Conservation (phyloP, 1,140 invertebrate genomes). For the Hestina assimilis region DNA sequence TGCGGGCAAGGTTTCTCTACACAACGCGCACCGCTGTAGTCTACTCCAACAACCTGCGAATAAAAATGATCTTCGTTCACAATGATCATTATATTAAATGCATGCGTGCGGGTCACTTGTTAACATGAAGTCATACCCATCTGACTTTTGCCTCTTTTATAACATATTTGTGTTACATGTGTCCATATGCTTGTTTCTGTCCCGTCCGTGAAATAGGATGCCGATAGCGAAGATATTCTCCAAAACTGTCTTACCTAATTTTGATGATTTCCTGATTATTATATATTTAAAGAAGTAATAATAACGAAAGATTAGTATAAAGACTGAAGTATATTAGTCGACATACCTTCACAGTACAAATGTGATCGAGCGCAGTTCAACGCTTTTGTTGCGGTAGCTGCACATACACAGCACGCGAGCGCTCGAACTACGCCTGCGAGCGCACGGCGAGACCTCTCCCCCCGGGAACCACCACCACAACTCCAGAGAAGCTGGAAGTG, state of each 20-base stretch:
- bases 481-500: constrained; percentile 59
- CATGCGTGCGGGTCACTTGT: background rate
- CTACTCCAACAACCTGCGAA: constrained; percentile 64
- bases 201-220: too few relatives aligned
- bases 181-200: too few relatives aligned
- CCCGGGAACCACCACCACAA: constrained; percentile 55
- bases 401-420: constrained; percentile 59
- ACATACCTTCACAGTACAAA: constrained; percentile 58
- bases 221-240: too few relatives aligned
- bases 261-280: background rate
- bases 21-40: constrained; percentile 58
- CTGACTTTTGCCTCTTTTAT: too few relatives aligned
- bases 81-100: too few relatives aligned
- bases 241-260: too few relatives aligned
- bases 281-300: background rate
- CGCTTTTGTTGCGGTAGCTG: constrained; percentile 53
- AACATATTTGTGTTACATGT: too few relatives aligned
- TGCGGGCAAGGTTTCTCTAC: constrained; percentile 54
- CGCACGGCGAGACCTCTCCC: constrained; percentile 55
- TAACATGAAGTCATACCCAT: background rate
- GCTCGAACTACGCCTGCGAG: constrained; percentile 52
- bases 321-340: background rate
- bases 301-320: background rate
- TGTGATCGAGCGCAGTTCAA: constrained; percentile 57
- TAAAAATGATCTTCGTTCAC: too few relatives aligned